Evolutionary conservation across 1,140 invertebrate species (phyloP), one percentile per base, ranked within the genome.

Genomic region (Drosophila nigromelanica): DNA sequence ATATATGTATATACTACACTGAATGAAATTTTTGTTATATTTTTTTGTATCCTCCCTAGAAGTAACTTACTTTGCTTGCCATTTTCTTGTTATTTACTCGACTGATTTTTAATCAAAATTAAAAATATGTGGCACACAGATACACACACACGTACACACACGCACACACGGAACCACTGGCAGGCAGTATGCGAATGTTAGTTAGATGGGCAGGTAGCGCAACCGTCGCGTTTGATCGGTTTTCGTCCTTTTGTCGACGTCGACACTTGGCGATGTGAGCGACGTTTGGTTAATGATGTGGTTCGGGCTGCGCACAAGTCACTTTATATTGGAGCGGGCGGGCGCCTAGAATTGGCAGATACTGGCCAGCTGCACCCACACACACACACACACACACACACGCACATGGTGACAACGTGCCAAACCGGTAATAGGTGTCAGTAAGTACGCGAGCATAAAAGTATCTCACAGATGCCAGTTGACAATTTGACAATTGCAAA

Each of bases 21-120:
- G 27, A 27, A 0, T 6, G 5, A 27, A 2, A 0, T 27, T 27
- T 27, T 5, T 24, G 4, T 27, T 27, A 21, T 12, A n/a, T n/a
- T n/a, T 5, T 3, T 12, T n/a, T 27, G 18, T 39, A 54, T 39
- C 18, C n/a, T 21, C 14, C 27, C 18, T 4, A 4, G 3, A 4
- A 11, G 40, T 18, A 63, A 91, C 90, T 91, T 91, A 91, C 90
- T 85, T 90, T 83, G 55, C 70, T 76, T 76, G 90, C 85, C 90
- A 91, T 91, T 74, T 55, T 78, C 15, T 54, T 40, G 43, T 0
- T 35, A 10, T 60, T 62, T 37, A 60, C 18, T 73, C 60, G 56
- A 10, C 12, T 54, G 14, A 45, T n/a, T 54, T 37, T 40, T 39
- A 52, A 52, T 69, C 45, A 56, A 51, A 55, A n/a, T 30, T 10